Evolutionary conservation across 1,140 invertebrate species (phyloP), one percentile per base, ranked within the genome.

Genomic region (Meloidogyne exigua): DNA sequence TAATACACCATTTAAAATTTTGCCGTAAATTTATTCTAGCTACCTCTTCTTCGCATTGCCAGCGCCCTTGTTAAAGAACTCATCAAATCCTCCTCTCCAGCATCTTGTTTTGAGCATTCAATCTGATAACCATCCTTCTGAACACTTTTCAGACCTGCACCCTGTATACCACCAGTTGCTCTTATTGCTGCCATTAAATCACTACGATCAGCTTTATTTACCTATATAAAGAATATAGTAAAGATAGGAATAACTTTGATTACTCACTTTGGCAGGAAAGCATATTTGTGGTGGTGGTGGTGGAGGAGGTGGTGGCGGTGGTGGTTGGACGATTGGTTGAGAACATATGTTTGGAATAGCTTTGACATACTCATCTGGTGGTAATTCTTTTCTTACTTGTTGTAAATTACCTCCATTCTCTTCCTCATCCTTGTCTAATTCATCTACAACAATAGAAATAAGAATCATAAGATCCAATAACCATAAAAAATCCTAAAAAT

Each of bases 141-240:
- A 32, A 76, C 15, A 26, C 26, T n/a, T 44, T 76, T 76, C 15
- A 76, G 44, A 13, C 64, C 64, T 18, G 75, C 75, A 2, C 65
- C 57, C 7, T 36, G n/a, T 18, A 49, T 9, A 11, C 75, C 75
- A 2, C 75, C 75, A 32, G 75, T 39, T 42, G 75, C 75, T 12
- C 75, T 74, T 18, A 76, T 76, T 11, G 75, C 75, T 18, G 75
- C 75, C 75, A 76, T 76, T 26, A 76, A 39, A 65, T 62, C 75
- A 39, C 74, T 63, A 65, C 75, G 75, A 26, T 7, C 74, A 9
- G 28, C n/a, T n/a, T n/a, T n/a, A 32, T 15, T 7, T 32, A 32
- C 28, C 28, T 32, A 32, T 7, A 32, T 32, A 32, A 3, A n/a
- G n/a, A n/a, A n/a, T n/a, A n/a, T n/a, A n/a, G n/a, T n/a, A n/a